phyloP scores from a whole-genome alignment of 2,888 invertebrate genomes.

The Byasa hedistus region DNA sequence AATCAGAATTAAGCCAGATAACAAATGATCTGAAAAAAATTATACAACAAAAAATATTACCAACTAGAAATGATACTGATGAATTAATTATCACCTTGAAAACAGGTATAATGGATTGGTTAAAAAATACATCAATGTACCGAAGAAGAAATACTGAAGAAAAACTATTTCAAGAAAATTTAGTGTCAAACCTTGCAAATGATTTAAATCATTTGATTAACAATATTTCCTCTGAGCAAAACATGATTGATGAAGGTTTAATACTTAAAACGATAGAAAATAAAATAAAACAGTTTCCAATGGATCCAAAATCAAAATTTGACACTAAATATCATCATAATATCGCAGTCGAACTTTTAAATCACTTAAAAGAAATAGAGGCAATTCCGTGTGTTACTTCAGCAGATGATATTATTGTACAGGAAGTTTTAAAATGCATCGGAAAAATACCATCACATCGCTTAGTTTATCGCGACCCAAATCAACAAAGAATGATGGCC shows the following conservation, averaged over 20 bases:
- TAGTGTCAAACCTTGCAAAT: conserved; percentile 13
- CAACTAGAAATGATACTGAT: not conserved
- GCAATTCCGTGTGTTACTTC: not conserved
- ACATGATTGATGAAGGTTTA: not conserved
- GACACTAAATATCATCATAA: conserved; percentile 12
- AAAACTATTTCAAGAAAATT: conserved; percentile 15
- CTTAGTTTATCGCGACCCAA: conserved; percentile 12
- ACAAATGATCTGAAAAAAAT: conserved; percentile 13
- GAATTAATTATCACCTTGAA: conserved; percentile 1
- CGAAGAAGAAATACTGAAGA: conserved; percentile 8
- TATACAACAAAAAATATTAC: conserved; percentile 1
- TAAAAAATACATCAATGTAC: conserved; percentile 10
- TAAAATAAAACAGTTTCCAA: conserved; percentile 17
- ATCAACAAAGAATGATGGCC: conserved; percentile 16
- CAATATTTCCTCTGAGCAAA: not conserved
- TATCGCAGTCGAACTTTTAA: conserved; percentile 13
- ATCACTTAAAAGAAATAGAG: conserved; percentile 6
- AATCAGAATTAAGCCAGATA: conserved; percentile 9
- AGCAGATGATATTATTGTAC: not conserved
- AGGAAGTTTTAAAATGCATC: conserved; percentile 20
- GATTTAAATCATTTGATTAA: conserved; percentile 17
- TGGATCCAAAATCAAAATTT: conserved; percentile 13
- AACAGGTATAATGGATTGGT: conserved; percentile 14
- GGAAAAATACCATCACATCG: conserved; percentile 18
- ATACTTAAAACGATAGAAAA: conserved; percentile 17